Evolutionary conservation across 2,888 invertebrate species (phyloP), one percentile per base, ranked within the genome.

Genomic region (Axea sp.): DNA sequence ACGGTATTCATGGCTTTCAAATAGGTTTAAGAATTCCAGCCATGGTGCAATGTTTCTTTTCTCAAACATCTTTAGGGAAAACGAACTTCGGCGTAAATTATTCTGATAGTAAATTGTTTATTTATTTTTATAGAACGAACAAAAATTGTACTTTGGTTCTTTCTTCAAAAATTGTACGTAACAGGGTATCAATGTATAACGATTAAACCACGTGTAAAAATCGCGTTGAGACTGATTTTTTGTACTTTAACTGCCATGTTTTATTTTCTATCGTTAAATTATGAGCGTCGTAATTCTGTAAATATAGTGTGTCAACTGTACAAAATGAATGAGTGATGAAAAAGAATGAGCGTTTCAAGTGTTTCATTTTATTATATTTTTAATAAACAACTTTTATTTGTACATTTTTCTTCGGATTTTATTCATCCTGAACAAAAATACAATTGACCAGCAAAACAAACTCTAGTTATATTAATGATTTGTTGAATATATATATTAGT

Each of bases 321-420:
- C 60, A 69, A 60, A 67, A 62, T 53, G 76, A 15, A 17, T 33
- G 8, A 3, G 17, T 15, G 33, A 22, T 17, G 28, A 35, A 11
- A 17, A 24, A 17, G 11, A 53, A 2, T 8, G 37, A 15, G 9
- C 6, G 41, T 30, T 39, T 57, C 75, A 76, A 72, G 73, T 75
- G 78, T 80, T 77, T 73, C 81, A 81, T 78, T 82, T 83, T 28
- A 83, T 78, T 81, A 81, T 80, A 84, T 83, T 84, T 85, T 82
- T 83, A 87, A 87, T 87, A 86, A 83, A 86, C 62, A 65, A 75
- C 77, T 53, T 53, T 12, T 45, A 69, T 69, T 69, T 67, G 47
- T 57, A 59, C n/a, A n/a, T n/a, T n/a, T n/a, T n/a, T n/a, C n/a
- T n/a, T n/a, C n/a, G n/a, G n/a, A n/a, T n/a, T n/a, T n/a, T n/a